These are phyloP conservation scores for Chaetodon trifascialis DNA, from an alignment of 2,113 vertebrate species.

Conservation along the genomic window DNA sequence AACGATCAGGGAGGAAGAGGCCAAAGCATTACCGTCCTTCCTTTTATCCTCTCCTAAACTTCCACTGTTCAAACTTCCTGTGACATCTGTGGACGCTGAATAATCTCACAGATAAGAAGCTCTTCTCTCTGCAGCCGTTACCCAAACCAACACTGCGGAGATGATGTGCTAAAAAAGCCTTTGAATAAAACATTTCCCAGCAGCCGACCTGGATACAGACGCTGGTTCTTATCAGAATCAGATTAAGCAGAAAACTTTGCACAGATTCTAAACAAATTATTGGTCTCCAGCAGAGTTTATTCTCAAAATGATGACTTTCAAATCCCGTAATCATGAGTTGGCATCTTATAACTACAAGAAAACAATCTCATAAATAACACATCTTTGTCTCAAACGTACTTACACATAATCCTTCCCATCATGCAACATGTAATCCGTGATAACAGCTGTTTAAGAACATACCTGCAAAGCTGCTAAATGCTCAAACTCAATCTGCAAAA, in stretches of 20 bases:
- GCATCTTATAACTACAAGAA: neutral
- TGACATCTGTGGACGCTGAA: conserved; percentile 16
- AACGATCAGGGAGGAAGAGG: conserved; percentile 35
- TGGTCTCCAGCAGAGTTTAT: neutral
- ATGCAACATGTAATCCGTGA: no score
- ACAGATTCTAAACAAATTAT: neutral
- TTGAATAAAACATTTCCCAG: conserved; percentile 3
- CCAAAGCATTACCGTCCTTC: conserved; percentile 9
- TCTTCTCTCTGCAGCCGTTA: neutral
- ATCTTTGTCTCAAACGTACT: no score
- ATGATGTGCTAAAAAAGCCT: neutral
- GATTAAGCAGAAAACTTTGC: neutral
- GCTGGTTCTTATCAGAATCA: neutral
- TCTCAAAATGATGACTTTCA: neutral
- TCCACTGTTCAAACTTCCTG: conserved; percentile 29
- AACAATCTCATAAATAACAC: neutral
- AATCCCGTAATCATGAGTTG: neutral
- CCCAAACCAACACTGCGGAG: neutral
- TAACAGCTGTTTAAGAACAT: no score
- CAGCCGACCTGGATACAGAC: neutral
- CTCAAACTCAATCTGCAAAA: no score
- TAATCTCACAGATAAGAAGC: conserved; percentile 7
- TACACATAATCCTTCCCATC: no score
- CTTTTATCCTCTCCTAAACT: conserved; percentile 35
- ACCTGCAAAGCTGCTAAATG: no score